phyloP scores from a whole-genome alignment of 2,113 vertebrate species.

The Aramus guarauna region DNA sequence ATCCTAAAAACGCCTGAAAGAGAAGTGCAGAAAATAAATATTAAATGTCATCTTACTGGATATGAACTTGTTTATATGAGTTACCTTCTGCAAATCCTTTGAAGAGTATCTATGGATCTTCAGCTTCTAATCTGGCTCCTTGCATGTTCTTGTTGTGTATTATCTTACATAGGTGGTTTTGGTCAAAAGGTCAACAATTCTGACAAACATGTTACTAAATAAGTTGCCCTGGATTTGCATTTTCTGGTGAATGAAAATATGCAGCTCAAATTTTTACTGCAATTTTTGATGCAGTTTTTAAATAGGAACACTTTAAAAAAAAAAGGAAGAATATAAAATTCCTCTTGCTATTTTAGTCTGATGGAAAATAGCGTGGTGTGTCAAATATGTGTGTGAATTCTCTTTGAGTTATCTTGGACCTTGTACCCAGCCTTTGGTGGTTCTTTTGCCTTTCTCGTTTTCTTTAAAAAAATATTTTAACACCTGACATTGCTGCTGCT shows the following conservation, averaged over 20 bases:
- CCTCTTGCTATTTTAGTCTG: background rate
- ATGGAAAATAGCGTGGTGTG: background rate
- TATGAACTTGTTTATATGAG: background rate
- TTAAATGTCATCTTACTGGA: background rate
- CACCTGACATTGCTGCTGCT: slow-evolving; percentile 39
- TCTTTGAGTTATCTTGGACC: slow-evolving; percentile 44
- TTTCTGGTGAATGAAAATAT: background rate
- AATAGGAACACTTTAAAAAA: background rate
- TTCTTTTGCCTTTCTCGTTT: slow-evolving; percentile 49
- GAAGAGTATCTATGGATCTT: background rate
- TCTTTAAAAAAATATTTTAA: slow-evolving; percentile 59
- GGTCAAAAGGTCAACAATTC: background rate
- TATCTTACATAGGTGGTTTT: background rate
- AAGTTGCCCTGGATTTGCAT: background rate
- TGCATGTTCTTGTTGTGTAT: background rate
- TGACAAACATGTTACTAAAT: background rate
- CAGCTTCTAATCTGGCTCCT: background rate
- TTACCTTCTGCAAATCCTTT: background rate
- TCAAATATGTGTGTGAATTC: slow-evolving; percentile 37
- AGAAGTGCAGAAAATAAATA: background rate
- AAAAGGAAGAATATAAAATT: background rate
- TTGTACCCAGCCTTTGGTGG: background rate
- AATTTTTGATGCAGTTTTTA: background rate
- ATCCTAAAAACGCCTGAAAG: background rate
- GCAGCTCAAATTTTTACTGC: background rate